phyloP scores from a whole-genome alignment of 2,888 invertebrate genomes.

The Drosophila niveifrons region DNA sequence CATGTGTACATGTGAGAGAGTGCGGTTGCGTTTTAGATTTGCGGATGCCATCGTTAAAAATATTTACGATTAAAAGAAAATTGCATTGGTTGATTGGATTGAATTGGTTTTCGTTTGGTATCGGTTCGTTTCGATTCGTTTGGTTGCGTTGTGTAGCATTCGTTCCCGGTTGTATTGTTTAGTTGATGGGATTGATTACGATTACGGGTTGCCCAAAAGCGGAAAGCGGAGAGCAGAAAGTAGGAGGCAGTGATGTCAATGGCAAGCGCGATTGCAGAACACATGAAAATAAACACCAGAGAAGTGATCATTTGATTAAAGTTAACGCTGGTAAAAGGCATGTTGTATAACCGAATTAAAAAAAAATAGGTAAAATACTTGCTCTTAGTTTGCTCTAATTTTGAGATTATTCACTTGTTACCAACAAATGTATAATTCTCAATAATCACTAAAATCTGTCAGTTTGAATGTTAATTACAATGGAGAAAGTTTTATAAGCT shows the following conservation, averaged over 20 bases:
- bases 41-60: conserved; percentile 70
- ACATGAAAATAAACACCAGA: conserved; percentile 70
- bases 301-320: conserved; percentile 73
- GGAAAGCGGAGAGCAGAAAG: conserved; percentile 23
- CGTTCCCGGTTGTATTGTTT: conserved; percentile 63
- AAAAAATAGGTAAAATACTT: too few species aligned
- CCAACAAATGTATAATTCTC: too few species aligned
- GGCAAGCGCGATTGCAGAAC: conserved; percentile 35
- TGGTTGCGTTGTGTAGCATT: conserved; percentile 27
- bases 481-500: conserved; percentile 36
- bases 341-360: conserved; percentile 6
- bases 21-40: conserved; percentile 73
- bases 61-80: conserved; percentile 78
- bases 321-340: conserved; percentile 58
- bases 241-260: conserved; percentile 4
- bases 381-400: too few species aligned
- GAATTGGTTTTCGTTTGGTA: conserved; percentile 48
- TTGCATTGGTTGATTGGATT: conserved; percentile 81
- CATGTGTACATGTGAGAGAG: conserved; percentile 43
- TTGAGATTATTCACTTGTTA: too few species aligned
- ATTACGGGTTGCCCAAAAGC: conserved; percentile 46
- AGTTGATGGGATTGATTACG: conserved; percentile 79
- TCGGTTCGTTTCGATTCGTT: conserved; percentile 24
- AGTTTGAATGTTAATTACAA: neutral
- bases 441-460: neutral